phyloP scores from a whole-genome alignment of 2,888 invertebrate species.

The Monopis laevigella region DNA sequence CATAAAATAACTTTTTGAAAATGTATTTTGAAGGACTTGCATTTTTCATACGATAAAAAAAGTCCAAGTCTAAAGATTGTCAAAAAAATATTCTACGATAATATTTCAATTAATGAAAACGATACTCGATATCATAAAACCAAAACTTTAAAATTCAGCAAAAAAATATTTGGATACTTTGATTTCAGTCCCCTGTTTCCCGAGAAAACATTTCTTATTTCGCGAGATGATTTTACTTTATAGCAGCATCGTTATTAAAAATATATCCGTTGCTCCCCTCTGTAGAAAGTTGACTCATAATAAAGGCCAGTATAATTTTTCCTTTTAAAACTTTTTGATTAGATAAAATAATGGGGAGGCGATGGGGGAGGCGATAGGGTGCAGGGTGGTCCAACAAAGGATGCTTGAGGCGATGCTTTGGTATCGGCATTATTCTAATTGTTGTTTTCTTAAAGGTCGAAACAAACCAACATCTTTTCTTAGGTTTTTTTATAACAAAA shows the following conservation, averaged over 20 bases:
- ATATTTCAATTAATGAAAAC: no score
- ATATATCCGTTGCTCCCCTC: constrained; percentile 59
- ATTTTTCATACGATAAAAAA: no score
- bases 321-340: constrained; percentile 70
- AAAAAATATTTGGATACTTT: constrained; percentile 8
- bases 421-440: constrained; percentile 62
- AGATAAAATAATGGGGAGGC: constrained; percentile 68
- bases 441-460: constrained; percentile 45
- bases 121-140: no score
- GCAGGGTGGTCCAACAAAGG: constrained; percentile 22
- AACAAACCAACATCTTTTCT: constrained; percentile 35
- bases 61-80: no score
- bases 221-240: constrained; percentile 42
- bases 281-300: constrained; percentile 65
- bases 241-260: constrained; percentile 59
- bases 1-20: no score
- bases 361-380: constrained; percentile 37
- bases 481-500: constrained; percentile 43
- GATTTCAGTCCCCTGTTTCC: constrained; percentile 27
- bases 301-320: constrained; percentile 68
- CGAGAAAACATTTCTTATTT: constrained; percentile 31
- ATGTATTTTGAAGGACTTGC: no score
- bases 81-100: no score
- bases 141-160: constrained; percentile 5
- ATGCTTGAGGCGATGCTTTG: constrained; percentile 51